phyloP scores from a whole-genome alignment of 2,888 invertebrate genomes.

The Stenotaenia linearis region DNA sequence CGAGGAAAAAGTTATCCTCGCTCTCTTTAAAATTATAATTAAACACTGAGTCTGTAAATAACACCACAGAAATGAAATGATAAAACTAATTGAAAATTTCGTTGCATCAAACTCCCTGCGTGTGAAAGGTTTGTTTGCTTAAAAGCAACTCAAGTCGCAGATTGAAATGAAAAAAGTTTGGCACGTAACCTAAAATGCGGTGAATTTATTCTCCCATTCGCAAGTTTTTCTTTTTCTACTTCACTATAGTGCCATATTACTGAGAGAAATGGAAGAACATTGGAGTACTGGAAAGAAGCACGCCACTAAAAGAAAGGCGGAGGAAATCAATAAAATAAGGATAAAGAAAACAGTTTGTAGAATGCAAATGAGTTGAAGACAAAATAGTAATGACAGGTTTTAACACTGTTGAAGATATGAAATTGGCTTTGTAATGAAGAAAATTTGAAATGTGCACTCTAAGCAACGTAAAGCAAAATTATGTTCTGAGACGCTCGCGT shows the following conservation, averaged over 20 bases:
- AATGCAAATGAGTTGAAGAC: not conserved
- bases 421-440: not conserved
- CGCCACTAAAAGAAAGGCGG: not conserved
- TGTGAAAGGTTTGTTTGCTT: no score
- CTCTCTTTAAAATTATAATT: no score
- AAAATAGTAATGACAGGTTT: not conserved
- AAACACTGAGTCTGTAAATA: no score
- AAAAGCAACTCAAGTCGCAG: no score
- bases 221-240: not conserved
- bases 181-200: not conserved
- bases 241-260: not conserved
- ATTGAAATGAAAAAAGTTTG: not conserved
- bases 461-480: not conserved
- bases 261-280: not conserved
- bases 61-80: no score
- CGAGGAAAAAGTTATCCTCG: no score
- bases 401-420: not conserved
- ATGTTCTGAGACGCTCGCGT: not conserved
- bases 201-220: not conserved
- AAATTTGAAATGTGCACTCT: slow-evolving; percentile 11
- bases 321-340: not conserved
- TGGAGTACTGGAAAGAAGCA: not conserved
- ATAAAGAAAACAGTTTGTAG: not conserved
- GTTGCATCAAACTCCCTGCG: no score
- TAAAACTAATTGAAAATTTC: no score